Base-by-base conservation (phyloP, 2,888 invertebrate genomes). In the Ditula angustiorana region DNA sequence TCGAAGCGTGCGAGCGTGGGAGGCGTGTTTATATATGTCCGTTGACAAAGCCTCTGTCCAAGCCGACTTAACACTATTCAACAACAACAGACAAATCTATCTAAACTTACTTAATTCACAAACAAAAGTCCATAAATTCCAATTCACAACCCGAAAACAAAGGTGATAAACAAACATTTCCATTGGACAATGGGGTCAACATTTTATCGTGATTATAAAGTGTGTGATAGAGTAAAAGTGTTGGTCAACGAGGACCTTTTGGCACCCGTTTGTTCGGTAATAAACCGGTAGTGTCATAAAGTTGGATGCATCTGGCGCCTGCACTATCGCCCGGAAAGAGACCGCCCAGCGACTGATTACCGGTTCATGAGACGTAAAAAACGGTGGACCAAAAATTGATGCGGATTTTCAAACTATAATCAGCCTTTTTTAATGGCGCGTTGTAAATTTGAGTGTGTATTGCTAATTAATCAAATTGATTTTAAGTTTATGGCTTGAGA, bases 241-340 rank as follows among this genome's bases (percentile, higher is more conserved):
- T 88, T 76, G 78, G 76, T 78, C 82, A 87, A 90, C 82, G 85
- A 88, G 83, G 74, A 71, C 84, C 90, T 92, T 92, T 92, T 92
- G 90, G 90, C 92, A 92, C 92, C 90, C 89, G 87, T 81, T 84
- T 77, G 83, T 77, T 75, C 72, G 72, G 63, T 74, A 58, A 61
- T 64, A 68, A 64, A 64, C 61, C 74, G 71, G 76, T 76, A 75
- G 78, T 63, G 73, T 83, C 74, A 70, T 78, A 77, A 79, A 87
- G 75, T 76, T 70, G 69, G 85, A 86, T 86, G 82, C 77, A 76
- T 67, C 74, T 83, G 90, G 89, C 88, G 90, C 89, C 53, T 30
- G 33, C 23, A 13, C 2, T 35, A 53, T 35, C 90, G 75, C 61
- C 75, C 82, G 85, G 83, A 85, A 75, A 44, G 10, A 13, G 53